These are phyloP conservation scores for Candoia aspera DNA, from an alignment of 2,113 vertebrate species.

Conservation along the genomic window DNA sequence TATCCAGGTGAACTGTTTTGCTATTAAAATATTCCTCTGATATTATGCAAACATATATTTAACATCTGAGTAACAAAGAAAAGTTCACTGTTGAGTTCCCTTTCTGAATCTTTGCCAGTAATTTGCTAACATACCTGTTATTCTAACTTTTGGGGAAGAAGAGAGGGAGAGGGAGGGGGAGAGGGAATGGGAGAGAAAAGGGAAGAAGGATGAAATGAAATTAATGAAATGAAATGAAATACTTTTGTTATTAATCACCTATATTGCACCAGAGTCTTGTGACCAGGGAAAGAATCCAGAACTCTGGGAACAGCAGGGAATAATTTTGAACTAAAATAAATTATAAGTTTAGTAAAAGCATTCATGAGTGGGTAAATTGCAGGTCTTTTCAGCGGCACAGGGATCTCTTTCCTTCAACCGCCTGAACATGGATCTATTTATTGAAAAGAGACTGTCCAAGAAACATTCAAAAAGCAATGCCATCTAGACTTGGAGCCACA, in stretches of 20 bases:
- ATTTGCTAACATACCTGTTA: background rate
- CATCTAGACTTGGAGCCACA: background rate
- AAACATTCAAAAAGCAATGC: background rate
- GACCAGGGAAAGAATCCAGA: background rate
- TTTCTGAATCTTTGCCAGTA: background rate
- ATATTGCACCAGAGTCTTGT: background rate
- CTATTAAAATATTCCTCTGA: background rate
- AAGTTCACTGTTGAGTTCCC: background rate
- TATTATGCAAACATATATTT: background rate
- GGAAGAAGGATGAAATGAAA: too few relatives aligned
- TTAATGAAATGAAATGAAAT: background rate
- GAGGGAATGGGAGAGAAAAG: too few relatives aligned
- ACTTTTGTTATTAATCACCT: background rate
- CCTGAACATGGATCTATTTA: background rate
- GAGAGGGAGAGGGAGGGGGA: too few relatives aligned
- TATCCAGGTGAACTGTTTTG: background rate
- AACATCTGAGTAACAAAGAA: background rate
- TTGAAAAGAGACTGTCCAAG: background rate
- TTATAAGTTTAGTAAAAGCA: background rate
- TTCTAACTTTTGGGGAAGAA: background rate
- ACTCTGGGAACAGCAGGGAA: background rate
- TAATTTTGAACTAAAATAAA: background rate
- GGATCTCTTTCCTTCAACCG: background rate
- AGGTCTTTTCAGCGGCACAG: background rate
- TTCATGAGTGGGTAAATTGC: background rate